Percentiles rank a stretch among this genome's conserved stretches.
These are phyloP conservation scores for Gallinago jamesoni DNA, from an alignment of 2,113 vertebrate species.

Conservation along the genomic window DNA sequence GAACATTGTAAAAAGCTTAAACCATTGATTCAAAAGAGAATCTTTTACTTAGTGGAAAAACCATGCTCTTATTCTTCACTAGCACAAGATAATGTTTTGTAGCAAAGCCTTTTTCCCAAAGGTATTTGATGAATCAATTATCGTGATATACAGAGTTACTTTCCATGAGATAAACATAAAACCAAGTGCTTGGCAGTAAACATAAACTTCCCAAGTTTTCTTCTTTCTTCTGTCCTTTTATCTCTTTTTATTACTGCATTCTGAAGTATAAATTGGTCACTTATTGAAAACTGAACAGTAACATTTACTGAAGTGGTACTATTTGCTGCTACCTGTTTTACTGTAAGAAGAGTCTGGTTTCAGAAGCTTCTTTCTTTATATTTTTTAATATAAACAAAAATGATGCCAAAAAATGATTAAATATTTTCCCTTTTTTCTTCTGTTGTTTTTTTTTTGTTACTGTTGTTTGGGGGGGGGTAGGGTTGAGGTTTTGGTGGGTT, in stretches of 20 bases:
- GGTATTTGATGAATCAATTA: conserved; percentile 26
- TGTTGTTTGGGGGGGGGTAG: not conserved
- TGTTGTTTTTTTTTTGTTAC: not conserved
- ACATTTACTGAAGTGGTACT: not conserved
- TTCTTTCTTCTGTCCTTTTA: conserved; percentile 33
- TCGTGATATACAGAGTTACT: not conserved
- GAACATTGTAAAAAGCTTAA: not conserved
- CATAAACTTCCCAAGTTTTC: conserved; percentile 26
- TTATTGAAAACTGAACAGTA: conserved; percentile 37
- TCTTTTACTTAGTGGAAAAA: not conserved
- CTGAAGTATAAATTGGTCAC: conserved; percentile 30
- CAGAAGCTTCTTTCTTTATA: not conserved
- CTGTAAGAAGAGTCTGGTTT: not conserved
- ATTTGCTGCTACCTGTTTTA: not conserved
- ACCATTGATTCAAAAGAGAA: not conserved
- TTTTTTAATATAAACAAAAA: conserved; percentile 33
- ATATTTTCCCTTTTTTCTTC: not conserved
- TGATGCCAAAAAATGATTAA: not conserved
- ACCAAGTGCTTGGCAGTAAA: conserved; percentile 28
- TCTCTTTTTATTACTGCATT: conserved; percentile 39
- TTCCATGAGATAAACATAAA: conserved; percentile 44
- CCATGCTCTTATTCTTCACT: not conserved
- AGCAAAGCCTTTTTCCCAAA: not conserved
- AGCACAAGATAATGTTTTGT: not conserved
- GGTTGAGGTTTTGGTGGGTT: not conserved